Base-by-base conservation (phyloP, 2,888 invertebrate genomes). In the Linnaemya tessellans region DNA sequence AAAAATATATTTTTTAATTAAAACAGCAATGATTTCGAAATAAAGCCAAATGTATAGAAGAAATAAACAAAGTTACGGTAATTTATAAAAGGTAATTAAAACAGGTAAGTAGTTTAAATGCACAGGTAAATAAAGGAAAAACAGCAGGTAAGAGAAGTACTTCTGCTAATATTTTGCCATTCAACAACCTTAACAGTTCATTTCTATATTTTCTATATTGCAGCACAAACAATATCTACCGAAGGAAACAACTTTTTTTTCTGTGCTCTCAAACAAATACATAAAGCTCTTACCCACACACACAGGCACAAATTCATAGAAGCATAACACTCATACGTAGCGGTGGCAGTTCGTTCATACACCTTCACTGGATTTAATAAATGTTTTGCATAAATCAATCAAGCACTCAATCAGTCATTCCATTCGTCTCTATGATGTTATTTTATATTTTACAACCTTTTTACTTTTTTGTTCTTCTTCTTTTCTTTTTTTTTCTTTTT, bases 51-150 rank as follows among this genome's bases (percentile, higher is more conserved):
- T 54, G 35, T 43, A 71, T 30, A 54, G 54, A 49, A 73, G 62
- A 80, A 65, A 70, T 30, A 71, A 83, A 65, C 68, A 83, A 84
- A 85, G 82, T 85, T 85, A 82, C 82, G 79, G 73, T 82, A 85
- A 82, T 80, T 85, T 71, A 81, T 82, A 82, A 54, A 85, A 82
- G 84, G 84, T 85, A 85, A 85, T 85, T 85, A 85, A 82, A 85
- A 84, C 73, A 51, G 74, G 58, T 74, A 79, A 79, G 81, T 79
- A 85, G 75, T 75, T 77, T 49, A 77, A 77, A 82, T 70, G 56
- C 56, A 38, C 62, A 74, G 60, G 58, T 60, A 30, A n/a, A 60
- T 49, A 62, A 38, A 60, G 41, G 20, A 20, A 79, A 46, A 18
- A 8, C 22, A 51, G 46, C 13, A 41, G 38, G 41, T 9, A 49